A percentile compares a stretch with the other conserved stretches of the same genome.
These are phyloP conservation scores for Trachymyrmex cornetzi DNA, from an alignment of 1,140 invertebrate genomes.

Conservation along the genomic window DNA sequence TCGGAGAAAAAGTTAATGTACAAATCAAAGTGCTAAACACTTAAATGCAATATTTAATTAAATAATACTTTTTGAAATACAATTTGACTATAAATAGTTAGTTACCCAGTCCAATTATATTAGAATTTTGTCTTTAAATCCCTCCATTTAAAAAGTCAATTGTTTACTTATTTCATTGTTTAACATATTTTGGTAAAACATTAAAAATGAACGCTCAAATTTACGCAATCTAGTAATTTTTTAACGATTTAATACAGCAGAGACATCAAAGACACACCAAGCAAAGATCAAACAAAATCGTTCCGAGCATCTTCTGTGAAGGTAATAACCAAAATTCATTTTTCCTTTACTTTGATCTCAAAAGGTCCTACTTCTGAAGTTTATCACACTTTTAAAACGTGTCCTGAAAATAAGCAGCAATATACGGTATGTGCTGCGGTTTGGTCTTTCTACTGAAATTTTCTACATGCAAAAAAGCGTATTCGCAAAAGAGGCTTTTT, in stretches of 20 bases:
- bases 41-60: neutral
- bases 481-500: neutral
- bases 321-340: slow-evolving; percentile 42
- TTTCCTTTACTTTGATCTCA: slow-evolving; percentile 38
- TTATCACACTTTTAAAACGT: slow-evolving; percentile 28
- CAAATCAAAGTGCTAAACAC: neutral
- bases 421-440: neutral
- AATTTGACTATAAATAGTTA: neutral
- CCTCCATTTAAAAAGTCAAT: neutral
- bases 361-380: slow-evolving; percentile 25
- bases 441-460: slow-evolving; percentile 30
- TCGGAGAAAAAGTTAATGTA: neutral
- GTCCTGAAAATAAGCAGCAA: slow-evolving; percentile 25
- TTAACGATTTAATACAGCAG: neutral
- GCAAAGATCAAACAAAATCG: neutral
- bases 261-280: neutral
- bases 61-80: neutral
- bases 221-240: neutral
- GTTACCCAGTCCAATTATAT: neutral
- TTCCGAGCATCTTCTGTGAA: neutral
- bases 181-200: neutral
- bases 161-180: neutral
- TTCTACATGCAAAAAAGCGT: slow-evolving; percentile 2
- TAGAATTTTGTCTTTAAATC: neutral
- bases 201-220: neutral